phyloP scores from a whole-genome alignment of 1,140 invertebrate species.

The Scylla paramamosain region DNA sequence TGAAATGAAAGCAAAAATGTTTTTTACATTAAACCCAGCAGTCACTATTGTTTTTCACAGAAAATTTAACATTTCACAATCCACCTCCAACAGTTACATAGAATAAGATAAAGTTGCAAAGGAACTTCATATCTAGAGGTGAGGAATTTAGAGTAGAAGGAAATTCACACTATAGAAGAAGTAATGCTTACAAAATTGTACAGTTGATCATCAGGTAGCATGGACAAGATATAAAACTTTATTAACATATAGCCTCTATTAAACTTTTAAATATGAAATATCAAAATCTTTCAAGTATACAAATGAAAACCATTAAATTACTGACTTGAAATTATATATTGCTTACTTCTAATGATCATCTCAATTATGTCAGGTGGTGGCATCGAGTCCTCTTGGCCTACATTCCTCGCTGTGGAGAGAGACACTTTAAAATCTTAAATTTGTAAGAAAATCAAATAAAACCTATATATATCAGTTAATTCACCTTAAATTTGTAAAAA shows the following conservation, averaged over 20 bases:
- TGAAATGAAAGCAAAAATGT: not conserved
- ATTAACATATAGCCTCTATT: not conserved
- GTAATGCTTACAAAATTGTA: not conserved
- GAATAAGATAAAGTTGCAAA: no score
- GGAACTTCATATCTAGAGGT: no score
- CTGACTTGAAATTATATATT: not conserved
- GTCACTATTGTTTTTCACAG: no score
- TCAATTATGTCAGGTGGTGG: conserved; percentile 43
- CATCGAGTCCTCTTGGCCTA: conserved; percentile 58
- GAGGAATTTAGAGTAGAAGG: not conserved
- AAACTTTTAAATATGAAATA: not conserved
- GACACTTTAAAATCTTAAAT: not conserved
- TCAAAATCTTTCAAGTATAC: not conserved
- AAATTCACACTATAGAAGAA: not conserved
- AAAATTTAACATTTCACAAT: no score
- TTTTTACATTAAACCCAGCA: no score
- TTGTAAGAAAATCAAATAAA: not conserved
- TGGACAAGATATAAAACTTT: not conserved
- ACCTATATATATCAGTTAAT: not conserved
- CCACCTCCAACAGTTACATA: no score
- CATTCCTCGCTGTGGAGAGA: conserved; percentile 43
- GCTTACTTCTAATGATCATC: conserved; percentile 48
- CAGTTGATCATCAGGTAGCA: not conserved
- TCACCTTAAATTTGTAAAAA: not conserved
- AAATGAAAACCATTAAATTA: not conserved